phyloP scores from a whole-genome alignment of 2,113 vertebrate genomes.

The Oceanodroma tethys region DNA sequence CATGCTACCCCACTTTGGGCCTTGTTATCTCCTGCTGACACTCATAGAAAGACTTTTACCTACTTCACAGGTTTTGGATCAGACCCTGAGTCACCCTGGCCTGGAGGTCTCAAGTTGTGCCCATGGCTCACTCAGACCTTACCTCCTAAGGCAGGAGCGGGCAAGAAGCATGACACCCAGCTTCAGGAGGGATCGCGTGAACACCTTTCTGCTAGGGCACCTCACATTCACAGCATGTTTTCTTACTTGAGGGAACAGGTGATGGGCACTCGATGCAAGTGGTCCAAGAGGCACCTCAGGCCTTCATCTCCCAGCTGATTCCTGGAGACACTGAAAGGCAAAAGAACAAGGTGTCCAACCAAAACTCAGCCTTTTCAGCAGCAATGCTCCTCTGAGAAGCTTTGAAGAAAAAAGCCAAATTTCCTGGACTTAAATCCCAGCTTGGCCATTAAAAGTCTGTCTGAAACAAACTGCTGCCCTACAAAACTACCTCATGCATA shows the following conservation, averaged over 20 bases:
- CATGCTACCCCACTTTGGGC: background rate
- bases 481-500: background rate
- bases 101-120: background rate
- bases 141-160: background rate
- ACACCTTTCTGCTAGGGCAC: background rate
- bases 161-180: background rate
- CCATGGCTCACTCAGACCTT: background rate
- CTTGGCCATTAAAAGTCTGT: background rate
- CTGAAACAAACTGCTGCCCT: background rate
- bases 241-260: conserved; percentile 71
- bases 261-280: background rate
- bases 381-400: background rate
- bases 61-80: background rate
- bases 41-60: background rate
- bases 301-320: conserved; percentile 68
- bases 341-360: background rate
- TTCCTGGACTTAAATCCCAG: background rate
- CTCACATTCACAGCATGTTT: background rate
- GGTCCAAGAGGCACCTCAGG: conserved; percentile 50
- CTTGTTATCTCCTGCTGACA: background rate
- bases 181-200: background rate
- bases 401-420: background rate
- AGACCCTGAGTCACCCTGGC: background rate
- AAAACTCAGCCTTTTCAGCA: background rate
- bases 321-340: conserved; percentile 66